Conservation (phyloP, 2,797 vertebrate species). For the Acomys russatus region DNA sequence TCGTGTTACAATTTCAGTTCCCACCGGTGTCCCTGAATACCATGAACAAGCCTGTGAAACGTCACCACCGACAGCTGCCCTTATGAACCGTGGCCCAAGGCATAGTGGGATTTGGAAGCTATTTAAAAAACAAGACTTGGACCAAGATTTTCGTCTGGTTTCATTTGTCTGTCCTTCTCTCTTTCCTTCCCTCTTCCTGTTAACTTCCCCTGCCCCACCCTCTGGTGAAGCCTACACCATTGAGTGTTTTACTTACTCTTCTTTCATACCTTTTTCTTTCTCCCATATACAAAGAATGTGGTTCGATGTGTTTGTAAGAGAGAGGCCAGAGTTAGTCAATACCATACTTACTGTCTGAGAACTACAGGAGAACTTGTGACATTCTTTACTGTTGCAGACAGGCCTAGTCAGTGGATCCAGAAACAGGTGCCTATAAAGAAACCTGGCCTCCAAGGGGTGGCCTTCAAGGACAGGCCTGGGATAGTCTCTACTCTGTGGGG, state of each 20-base stretch:
- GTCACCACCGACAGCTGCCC: neutral
- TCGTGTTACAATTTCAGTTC: neutral
- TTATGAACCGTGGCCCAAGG: neutral
- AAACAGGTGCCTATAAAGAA: neutral
- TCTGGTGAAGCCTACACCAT: neutral
- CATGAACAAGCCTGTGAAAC: neutral
- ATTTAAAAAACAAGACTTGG: neutral
- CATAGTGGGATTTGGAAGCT: neutral
- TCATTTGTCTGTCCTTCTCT: neutral
- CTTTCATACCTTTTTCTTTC: neutral
- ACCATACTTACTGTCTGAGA: neutral
- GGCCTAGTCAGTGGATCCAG: neutral
- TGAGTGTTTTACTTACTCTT: neutral
- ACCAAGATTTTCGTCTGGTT: neutral
- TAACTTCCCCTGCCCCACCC: too few relatives aligned
- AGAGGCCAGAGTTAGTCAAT: neutral
- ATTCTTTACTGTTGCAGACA: neutral
- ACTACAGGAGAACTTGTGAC: neutral
- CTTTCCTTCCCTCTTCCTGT: neutral
- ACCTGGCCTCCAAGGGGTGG: neutral
- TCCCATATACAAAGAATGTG: neutral
- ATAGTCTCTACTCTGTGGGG: neutral
- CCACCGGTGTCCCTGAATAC: neutral
- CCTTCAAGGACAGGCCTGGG: neutral
- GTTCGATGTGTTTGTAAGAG: neutral